phyloP scores from a whole-genome alignment of 2,888 invertebrate species.

The Eudasyphora cyanicolor region DNA sequence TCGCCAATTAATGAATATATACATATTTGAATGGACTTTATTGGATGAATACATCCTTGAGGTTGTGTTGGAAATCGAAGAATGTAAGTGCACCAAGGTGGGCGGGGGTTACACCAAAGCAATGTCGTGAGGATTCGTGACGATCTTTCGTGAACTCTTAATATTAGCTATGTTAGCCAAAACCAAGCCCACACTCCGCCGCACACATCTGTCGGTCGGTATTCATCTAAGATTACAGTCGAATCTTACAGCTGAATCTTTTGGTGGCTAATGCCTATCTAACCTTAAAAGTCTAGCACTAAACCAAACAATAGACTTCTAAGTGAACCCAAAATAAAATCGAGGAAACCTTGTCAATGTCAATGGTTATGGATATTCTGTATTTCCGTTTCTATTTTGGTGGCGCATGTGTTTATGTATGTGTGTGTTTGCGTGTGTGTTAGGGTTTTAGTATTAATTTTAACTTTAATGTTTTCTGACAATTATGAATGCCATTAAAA shows the following conservation, averaged over 20 bases:
- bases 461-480: not conserved
- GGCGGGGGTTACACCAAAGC: too few relatives aligned
- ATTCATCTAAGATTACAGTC: not conserved
- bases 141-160: too few relatives aligned
- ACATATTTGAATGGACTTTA: too few relatives aligned
- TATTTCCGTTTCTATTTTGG: not conserved
- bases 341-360: constrained; percentile 55
- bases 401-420: not conserved
- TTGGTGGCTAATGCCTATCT: not conserved
- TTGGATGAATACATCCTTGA: too few relatives aligned
- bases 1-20: too few relatives aligned
- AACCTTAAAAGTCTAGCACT: not conserved
- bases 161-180: too few relatives aligned
- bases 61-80: too few relatives aligned
- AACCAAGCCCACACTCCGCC: too few relatives aligned
- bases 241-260: not conserved
- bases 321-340: not conserved
- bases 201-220: too few relatives aligned
- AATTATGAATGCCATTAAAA: constrained; percentile 59
- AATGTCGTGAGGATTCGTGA: too few relatives aligned
- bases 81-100: too few relatives aligned
- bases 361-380: constrained; percentile 56
- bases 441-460: too few relatives aligned
- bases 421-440: constrained; percentile 23
- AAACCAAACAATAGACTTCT: not conserved